Percentiles rank a stretch among this genome's conserved stretches.
phyloP scores from a whole-genome alignment of 2,888 invertebrate genomes.

The Caenorhabditis virilis region DNA sequence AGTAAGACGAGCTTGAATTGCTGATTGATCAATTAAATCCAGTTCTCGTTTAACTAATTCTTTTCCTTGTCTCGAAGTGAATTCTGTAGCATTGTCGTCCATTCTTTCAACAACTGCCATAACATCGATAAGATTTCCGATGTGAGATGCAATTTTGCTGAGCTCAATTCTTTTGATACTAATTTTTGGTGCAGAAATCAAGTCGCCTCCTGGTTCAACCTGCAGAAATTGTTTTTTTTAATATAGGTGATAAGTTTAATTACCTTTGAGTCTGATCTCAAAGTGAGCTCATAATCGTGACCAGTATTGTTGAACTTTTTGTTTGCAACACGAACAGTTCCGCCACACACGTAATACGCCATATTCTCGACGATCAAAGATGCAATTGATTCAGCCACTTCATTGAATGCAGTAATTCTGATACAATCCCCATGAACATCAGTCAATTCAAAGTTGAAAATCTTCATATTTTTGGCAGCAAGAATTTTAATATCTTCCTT shows the following conservation, averaged over 20 bases:
- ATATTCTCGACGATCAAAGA: constrained; percentile 43
- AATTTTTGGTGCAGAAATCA: constrained; percentile 21
- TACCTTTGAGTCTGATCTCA: constrained; percentile 77
- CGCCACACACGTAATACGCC: constrained; percentile 84
- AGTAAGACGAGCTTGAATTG: constrained; percentile 80
- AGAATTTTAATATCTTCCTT: constrained; percentile 51
- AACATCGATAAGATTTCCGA: constrained; percentile 48
- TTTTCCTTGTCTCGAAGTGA: constrained; percentile 48
- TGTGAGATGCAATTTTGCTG: constrained; percentile 9
- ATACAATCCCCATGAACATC: constrained; percentile 52
- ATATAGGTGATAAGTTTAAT: constrained; percentile 2
- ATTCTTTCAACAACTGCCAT: constrained; percentile 59
- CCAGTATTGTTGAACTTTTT: constrained; percentile 83
- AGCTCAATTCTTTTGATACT: constrained; percentile 13
- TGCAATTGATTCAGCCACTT: constrained; percentile 47
- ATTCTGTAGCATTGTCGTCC: constrained; percentile 35
- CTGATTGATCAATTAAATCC: constrained; percentile 83
- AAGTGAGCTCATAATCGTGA: constrained; percentile 95
- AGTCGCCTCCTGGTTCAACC: constrained; percentile 20
- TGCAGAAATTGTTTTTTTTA: constrained; percentile 1
- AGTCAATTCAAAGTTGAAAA: constrained; percentile 61
- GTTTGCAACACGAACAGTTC: constrained; percentile 88
- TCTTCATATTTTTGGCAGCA: constrained; percentile 33
- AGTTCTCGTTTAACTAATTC: constrained; percentile 84
- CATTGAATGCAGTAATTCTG: constrained; percentile 55